Evolutionary conservation across 2,797 vertebrate genomes (phyloP).

Genomic region (Coracias cyanogaster): DNA sequence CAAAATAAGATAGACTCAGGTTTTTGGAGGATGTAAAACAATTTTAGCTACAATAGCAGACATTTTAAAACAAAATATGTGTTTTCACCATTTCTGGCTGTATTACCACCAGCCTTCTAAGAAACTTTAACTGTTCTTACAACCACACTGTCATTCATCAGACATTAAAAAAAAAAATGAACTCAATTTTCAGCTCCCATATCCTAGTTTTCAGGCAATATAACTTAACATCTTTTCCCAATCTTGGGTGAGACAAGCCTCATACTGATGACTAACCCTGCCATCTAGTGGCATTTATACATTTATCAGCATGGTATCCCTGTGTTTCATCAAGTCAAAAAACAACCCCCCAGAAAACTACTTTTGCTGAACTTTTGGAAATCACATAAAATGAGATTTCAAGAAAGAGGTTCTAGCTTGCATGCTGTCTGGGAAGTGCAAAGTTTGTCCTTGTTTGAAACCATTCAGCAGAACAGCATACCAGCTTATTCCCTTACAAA

Average conservation of each 20-base stretch:
- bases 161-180: neutral
- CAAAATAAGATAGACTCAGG: neutral
- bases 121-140: neutral
- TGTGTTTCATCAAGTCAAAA: neutral
- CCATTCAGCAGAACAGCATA: neutral
- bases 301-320: neutral
- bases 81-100: neutral
- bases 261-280: neutral
- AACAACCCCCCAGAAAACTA: neutral
- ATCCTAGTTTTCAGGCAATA: neutral
- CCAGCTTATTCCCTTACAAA: neutral
- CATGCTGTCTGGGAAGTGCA: neutral
- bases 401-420: neutral
- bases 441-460: neutral
- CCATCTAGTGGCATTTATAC: constrained; percentile 26
- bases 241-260: neutral
- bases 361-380: neutral
- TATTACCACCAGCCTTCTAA: neutral
- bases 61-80: neutral
- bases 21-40: neutral
- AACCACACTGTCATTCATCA: neutral
- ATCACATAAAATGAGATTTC: neutral
- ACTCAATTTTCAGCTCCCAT: neutral
- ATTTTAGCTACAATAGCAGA: fast-evolving
- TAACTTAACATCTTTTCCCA: neutral